phyloP scores from a whole-genome alignment of 2,113 vertebrate genomes.

The Muntiacus muntjak region DNA sequence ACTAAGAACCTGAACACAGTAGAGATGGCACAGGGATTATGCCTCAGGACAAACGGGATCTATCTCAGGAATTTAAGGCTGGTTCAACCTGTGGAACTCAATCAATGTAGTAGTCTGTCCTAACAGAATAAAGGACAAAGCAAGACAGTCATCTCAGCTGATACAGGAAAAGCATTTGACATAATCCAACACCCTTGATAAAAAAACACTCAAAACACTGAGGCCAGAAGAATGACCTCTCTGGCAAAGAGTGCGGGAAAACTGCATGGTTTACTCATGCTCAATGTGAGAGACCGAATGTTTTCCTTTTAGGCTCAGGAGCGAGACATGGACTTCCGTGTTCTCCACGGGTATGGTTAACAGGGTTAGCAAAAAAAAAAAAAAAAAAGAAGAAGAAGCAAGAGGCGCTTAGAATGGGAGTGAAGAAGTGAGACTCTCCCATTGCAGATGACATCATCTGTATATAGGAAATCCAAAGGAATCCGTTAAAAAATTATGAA shows the following conservation, averaged over 20 bases:
- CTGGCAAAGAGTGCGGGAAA: not conserved
- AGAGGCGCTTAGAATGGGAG: not conserved
- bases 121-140: not conserved
- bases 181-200: not conserved
- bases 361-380: not conserved
- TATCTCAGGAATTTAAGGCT: not conserved
- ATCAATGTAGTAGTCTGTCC: accelerated
- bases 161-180: not conserved
- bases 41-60: not conserved
- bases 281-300: not conserved
- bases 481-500: not conserved
- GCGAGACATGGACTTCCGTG: accelerated
- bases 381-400: not conserved
- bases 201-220: not conserved
- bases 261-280: accelerated
- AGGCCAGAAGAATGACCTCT: not conserved
- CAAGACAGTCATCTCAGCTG: not conserved
- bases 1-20: accelerated
- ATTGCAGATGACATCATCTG: not conserved
- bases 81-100: not conserved
- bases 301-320: no score
- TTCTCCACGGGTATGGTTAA: not conserved
- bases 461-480: not conserved
- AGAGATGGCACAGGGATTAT: not conserved
- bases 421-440: not conserved